These are phyloP conservation scores for Henricia sp. DNA, from an alignment of 53 echinoderm and acorn worm species.

Conservation along the genomic window DNA sequence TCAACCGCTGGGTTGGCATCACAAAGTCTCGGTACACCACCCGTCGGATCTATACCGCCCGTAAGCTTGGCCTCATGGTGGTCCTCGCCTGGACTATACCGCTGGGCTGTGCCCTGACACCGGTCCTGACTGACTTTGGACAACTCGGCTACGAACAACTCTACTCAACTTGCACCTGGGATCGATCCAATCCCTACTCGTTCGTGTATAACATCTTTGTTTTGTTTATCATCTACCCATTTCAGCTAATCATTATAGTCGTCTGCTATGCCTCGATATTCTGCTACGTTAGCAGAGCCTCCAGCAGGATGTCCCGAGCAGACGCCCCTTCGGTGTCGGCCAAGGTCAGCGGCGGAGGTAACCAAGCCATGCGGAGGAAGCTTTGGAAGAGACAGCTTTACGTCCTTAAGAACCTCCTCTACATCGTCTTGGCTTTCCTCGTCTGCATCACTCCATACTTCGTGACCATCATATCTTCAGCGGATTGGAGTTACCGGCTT, in stretches of 20 bases:
- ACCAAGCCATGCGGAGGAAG: slow-evolving; percentile 13
- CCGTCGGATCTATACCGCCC: slow-evolving; percentile 64
- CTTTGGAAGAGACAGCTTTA: slow-evolving; percentile 53
- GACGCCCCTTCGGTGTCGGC: slow-evolving; percentile 3
- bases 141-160: slow-evolving; percentile 54
- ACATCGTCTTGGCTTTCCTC: slow-evolving; percentile 51
- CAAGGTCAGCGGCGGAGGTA: slow-evolving; percentile 6
- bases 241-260: slow-evolving; percentile 12
- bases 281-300: slow-evolving; percentile 31
- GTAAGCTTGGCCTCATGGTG: slow-evolving; percentile 60
- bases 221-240: not conserved
- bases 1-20: slow-evolving; percentile 74
- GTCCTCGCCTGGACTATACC: slow-evolving; percentile 56
- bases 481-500: slow-evolving; percentile 3
- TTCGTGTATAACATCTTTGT: slow-evolving; percentile 3
- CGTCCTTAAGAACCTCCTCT: slow-evolving; percentile 65
- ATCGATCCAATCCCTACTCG: not conserved
- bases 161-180: slow-evolving; percentile 44
- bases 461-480: not conserved
- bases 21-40: slow-evolving; percentile 64
- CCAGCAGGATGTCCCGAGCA: slow-evolving; percentile 14
- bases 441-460: slow-evolving; percentile 43
- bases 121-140: slow-evolving; percentile 49
- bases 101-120: slow-evolving; percentile 15
- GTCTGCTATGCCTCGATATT: slow-evolving; percentile 20